Evolutionary conservation across 2,888 invertebrate species (phyloP), one percentile per base, ranked within the genome.

Genomic region (Tinea semifulvella): DNA sequence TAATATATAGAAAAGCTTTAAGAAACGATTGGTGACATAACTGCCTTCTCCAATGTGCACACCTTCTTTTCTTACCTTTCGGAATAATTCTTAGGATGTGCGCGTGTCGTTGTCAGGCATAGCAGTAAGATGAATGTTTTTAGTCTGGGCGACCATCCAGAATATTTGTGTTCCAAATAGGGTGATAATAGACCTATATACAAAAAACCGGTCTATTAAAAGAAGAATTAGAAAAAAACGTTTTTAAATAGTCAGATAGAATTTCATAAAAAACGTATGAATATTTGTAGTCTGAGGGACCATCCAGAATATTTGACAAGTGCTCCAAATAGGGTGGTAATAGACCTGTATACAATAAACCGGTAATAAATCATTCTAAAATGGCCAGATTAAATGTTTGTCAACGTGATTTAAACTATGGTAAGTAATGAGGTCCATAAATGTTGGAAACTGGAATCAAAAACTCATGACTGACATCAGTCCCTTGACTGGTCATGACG

Each of bases 121-220:
- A 56, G 53, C 55, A 57, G 52, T 55, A 63, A 63, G 65, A 67
- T 61, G 55, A 63, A 69, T 68, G 61, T 54, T 58, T 28, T 58
- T 54, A 52, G 53, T 57, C 56, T 53, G 55, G 60, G 60, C 60
- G 51, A 48, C 46, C 52, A 53, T 60, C 61, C 60, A 60, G 58
- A 58, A 60, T 50, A 52, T 51, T 52, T 47, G 43, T 35, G 44
- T 43, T 40, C 43, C 43, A 46, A 50, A 43, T 18, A 17, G 19
- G 35, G 26, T 19, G n/a, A n/a, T n/a, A n/a, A n/a, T n/a, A n/a
- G n/a, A n/a, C n/a, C n/a, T n/a, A n/a, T n/a, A n/a, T n/a, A n/a
- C n/a, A n/a, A n/a, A n/a, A n/a, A n/a, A n/a, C n/a, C n/a, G 7
- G 7, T 25, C 26, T 25, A 7, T 7, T n/a, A 46, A 19, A 44